Base-by-base conservation (phyloP, 2,797 vertebrate species). In the Sebastes oblongus region DNA sequence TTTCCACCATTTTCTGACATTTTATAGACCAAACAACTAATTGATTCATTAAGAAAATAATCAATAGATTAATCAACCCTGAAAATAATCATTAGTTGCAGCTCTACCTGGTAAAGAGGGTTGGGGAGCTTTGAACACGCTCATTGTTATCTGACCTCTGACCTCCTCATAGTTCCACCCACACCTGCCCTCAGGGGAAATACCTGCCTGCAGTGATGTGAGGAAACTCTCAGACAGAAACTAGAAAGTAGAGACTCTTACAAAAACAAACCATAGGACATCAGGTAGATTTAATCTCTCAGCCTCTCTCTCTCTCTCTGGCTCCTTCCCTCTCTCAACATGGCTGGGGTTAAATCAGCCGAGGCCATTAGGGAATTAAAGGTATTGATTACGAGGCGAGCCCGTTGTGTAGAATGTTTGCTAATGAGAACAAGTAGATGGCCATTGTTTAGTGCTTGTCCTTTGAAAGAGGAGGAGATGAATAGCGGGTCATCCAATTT, bases 281-380 rank as follows among this genome's bases (percentile, higher is more conserved):
- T 71, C 54, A 76, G 78, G 56, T 78, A 80, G 83, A 90, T 91
- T 75, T 82, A 77, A 85, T 88, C 83, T 88, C 75, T 76, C 55
- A 1, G 62, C 25, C 11, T 25, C 34, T 72, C 20, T 60, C 65
- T 60, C 65, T 20, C 25, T 39, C 36, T 66, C 54, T 20, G 79
- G 67, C 80, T 85, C 78, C 72, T 55, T 80, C 75, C 50, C 71
- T 81, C 68, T 78, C 80, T 79, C 84, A 25, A 32, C 65, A 18
- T 59, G 68, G 72, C 71, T 11, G 24, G 36, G 67, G 60, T 85
- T 81, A 70, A 86, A 86, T 78, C 71, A 70, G 72, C 36, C 55
- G 1, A 12, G 42, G 66, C 91, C 91, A 93, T 93, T 92, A 94
- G 88, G 84, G 87, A 89, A 93, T 92, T 92, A 90, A 89, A 91